Evolutionary conservation across 2,888 invertebrate species (phyloP).

Genomic region (Cyclophora punctaria): DNA sequence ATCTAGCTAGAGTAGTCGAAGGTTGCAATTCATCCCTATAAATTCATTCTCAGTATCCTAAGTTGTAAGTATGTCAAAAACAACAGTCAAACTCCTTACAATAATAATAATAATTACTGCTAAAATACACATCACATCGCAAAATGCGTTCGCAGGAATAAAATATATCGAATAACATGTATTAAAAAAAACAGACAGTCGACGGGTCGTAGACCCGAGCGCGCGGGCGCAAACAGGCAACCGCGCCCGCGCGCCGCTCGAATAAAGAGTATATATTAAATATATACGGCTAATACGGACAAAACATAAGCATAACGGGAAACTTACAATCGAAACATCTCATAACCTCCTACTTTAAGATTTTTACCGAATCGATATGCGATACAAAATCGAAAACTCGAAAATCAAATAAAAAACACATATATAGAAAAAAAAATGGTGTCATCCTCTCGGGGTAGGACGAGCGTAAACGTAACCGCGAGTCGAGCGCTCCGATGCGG

Average conservation of each 20-base stretch:
- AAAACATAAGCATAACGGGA: constrained; percentile 75
- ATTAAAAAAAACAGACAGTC: constrained; percentile 75
- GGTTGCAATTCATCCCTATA: constrained; percentile 58
- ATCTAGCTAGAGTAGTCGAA: constrained; percentile 50
- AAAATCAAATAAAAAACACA: constrained; percentile 75
- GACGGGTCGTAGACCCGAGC: constrained; percentile 51
- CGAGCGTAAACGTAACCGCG: constrained; percentile 57
- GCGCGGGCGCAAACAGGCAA: constrained; percentile 71
- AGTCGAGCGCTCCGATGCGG: constrained; percentile 37
- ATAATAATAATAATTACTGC: constrained; percentile 76
- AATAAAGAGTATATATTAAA: constrained; percentile 65
- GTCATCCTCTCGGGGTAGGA: constrained; percentile 51
- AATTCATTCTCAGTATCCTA: constrained; percentile 66
- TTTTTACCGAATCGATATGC: constrained; percentile 72
- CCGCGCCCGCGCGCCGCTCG: constrained; percentile 61
- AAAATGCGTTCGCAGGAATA: constrained; percentile 87
- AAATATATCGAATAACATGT: constrained; percentile 83
- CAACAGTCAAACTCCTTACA: constrained; percentile 76
- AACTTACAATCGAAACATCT: constrained; percentile 75
- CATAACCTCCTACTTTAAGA: constrained; percentile 76
- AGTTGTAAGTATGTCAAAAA: constrained; percentile 75
- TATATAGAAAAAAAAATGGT: constrained; percentile 65
- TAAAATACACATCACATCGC: constrained; percentile 80
- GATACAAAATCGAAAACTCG: constrained; percentile 75
- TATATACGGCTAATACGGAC: constrained; percentile 66